Evolutionary conservation across 2,888 invertebrate species (phyloP).

Genomic region (Melinopterus prodromus): DNA sequence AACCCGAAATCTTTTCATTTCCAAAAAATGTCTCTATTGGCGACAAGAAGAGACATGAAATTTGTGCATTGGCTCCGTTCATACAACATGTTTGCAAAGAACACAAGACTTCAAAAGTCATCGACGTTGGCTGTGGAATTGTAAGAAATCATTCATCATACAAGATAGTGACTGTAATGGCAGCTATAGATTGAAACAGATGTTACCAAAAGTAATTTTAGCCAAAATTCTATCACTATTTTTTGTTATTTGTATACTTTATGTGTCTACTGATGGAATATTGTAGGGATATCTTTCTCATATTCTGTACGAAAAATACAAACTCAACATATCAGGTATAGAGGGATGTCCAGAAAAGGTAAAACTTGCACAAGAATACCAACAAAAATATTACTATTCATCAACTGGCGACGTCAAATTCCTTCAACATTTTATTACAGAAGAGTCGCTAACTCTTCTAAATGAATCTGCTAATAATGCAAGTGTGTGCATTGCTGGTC

Average conservation of each 20-base stretch:
- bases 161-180: not conserved
- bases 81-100: constrained; percentile 63
- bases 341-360: constrained; percentile 70
- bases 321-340: constrained; percentile 71
- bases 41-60: constrained; percentile 78
- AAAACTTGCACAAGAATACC: constrained; percentile 66
- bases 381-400: constrained; percentile 64
- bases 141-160: constrained; percentile 60
- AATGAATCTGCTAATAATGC: constrained; percentile 51
- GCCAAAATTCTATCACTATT: too few relatives aligned
- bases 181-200: not conserved
- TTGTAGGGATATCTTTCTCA: constrained; percentile 79
- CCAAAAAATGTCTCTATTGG: constrained; percentile 55
- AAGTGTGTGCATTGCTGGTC: constrained; percentile 66
- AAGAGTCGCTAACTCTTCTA: constrained; percentile 59
- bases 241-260: too few relatives aligned
- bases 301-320: constrained; percentile 66
- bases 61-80: constrained; percentile 67
- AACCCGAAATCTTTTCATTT: constrained; percentile 41
- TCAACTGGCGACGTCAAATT: constrained; percentile 67
- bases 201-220: too few relatives aligned
- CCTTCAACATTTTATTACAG: constrained; percentile 65
- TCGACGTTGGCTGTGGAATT: constrained; percentile 80
- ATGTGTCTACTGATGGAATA: not conserved
- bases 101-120: constrained; percentile 63